Conservation (phyloP, 2,797 vertebrate species). For the Mycteria americana region DNA sequence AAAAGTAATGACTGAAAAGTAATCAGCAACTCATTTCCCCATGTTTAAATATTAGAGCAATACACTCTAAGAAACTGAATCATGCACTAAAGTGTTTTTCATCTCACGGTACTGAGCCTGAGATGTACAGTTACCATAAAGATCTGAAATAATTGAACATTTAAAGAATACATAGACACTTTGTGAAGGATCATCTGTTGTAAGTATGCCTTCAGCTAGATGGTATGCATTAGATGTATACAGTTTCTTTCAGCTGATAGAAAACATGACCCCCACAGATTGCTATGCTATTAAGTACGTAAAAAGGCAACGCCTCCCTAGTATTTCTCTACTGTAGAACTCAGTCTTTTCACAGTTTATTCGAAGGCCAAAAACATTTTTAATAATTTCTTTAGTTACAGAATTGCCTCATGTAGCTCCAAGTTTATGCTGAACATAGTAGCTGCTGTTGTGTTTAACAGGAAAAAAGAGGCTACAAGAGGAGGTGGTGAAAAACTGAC, state of each 20-base stretch:
- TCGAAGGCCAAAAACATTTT: neutral
- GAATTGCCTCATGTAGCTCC: neutral
- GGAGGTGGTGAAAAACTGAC: neutral
- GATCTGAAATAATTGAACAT: neutral
- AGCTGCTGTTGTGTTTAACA: neutral
- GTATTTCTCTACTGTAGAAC: neutral
- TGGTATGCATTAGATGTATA: neutral
- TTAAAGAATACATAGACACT: neutral
- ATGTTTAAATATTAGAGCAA: neutral
- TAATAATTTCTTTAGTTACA: neutral
- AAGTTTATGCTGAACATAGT: neutral
- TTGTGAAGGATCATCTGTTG: neutral
- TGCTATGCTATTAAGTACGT: neutral
- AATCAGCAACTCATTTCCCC: neutral
- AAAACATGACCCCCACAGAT: neutral
- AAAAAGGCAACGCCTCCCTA: neutral
- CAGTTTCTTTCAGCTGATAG: neutral
- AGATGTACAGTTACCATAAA: neutral
- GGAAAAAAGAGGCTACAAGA: neutral
- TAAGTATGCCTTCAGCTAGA: neutral
- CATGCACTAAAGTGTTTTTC: neutral
- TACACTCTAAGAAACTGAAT: neutral
- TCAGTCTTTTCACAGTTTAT: neutral
- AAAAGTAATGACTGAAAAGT: constrained; percentile 1
- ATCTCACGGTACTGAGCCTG: neutral